phyloP scores from a whole-genome alignment of 2,113 vertebrate species.

The Podarcis raffonei region DNA sequence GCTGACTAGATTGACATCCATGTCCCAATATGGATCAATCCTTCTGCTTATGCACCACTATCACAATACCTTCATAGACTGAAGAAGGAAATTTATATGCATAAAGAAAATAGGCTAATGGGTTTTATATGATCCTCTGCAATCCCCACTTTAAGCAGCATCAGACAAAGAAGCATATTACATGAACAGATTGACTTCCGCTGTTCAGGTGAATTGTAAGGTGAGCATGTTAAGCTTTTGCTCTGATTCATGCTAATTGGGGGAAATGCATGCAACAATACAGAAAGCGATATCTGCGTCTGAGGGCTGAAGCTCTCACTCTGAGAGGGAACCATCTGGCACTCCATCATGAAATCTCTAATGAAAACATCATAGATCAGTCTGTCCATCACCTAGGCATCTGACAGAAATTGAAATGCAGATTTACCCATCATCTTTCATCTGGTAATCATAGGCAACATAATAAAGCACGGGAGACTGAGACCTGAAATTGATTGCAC shows the following conservation, averaged over 20 bases:
- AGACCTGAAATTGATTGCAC: conserved; percentile 31
- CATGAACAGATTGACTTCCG: not conserved
- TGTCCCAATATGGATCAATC: not conserved
- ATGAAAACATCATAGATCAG: conserved; percentile 40
- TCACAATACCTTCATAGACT: not conserved
- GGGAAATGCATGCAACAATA: not conserved
- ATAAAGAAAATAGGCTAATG: not conserved
- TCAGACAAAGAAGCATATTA: not conserved
- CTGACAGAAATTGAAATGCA: not conserved
- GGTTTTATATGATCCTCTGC: no score
- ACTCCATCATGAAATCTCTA: conserved; percentile 12
- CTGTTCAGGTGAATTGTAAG: no score
- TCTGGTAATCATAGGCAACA: conserved; percentile 40
- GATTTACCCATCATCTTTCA: conserved; percentile 36
- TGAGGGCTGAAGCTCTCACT: conserved; percentile 26
- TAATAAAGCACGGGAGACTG: not conserved
- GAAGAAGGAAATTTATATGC: not conserved
- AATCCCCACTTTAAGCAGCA: not conserved
- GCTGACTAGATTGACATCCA: not conserved
- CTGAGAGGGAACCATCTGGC: conserved; percentile 44
- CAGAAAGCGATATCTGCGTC: not conserved
- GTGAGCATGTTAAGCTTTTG: not conserved
- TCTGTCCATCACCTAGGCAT: conserved; percentile 34
- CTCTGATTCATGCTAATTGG: not conserved
- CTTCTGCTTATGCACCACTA: not conserved